Evolutionary conservation across 2,888 invertebrate genomes (phyloP).

Genomic region (Neocrepidodera transversa): DNA sequence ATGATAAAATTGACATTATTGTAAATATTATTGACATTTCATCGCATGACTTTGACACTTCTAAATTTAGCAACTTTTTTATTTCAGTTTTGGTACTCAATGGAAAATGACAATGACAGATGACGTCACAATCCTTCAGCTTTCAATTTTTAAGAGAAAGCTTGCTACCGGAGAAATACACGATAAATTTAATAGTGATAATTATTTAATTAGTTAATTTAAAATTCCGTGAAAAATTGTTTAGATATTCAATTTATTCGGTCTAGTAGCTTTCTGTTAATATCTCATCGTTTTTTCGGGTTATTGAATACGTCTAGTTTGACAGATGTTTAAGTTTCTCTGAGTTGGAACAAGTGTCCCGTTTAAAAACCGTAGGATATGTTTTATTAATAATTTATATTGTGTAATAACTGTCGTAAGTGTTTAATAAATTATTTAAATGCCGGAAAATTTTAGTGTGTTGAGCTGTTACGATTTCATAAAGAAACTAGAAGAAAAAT

Average conservation of each 20-base stretch:
- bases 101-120: neutral
- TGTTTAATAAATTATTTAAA: slow-evolving; percentile 9
- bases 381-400: slow-evolving; percentile 11
- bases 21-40: slow-evolving; percentile 3
- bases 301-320: slow-evolving; percentile 28
- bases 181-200: slow-evolving; percentile 21
- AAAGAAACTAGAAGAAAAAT: slow-evolving; percentile 29
- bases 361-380: slow-evolving; percentile 16
- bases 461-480: slow-evolving; percentile 17
- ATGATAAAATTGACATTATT: neutral
- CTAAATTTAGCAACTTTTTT: neutral
- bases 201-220: slow-evolving; percentile 29
- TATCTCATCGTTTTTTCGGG: neutral
- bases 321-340: slow-evolving; percentile 44
- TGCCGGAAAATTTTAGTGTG: slow-evolving; percentile 23
- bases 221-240: slow-evolving; percentile 21
- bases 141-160: slow-evolving; percentile 45
- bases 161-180: slow-evolving; percentile 40
- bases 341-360: slow-evolving; percentile 13
- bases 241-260: slow-evolving; percentile 12
- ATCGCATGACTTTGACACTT: neutral
- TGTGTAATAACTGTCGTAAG: neutral
- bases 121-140: slow-evolving; percentile 38
- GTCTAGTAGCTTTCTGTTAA: slow-evolving; percentile 7
- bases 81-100: neutral